phyloP scores from a whole-genome alignment of 92 coral and sea anemone genomes.

The Ricordea florida region DNA sequence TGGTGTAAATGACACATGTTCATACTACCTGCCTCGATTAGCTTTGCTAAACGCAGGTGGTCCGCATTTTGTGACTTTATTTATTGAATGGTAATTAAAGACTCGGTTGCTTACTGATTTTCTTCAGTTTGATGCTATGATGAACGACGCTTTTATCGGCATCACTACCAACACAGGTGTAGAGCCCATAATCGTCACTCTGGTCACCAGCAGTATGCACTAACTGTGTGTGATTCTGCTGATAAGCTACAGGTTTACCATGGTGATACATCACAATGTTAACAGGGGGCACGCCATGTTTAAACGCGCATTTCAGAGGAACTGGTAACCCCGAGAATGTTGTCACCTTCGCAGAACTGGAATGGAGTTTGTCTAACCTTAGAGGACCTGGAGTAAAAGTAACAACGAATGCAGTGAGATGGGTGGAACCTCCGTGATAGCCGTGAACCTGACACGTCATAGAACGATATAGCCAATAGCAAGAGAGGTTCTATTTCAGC shows the following conservation, averaged over 20 bases:
- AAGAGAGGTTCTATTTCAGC: too few species aligned
- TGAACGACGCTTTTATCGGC: background rate
- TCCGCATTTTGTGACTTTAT: too few species aligned
- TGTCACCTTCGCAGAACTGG: constrained; percentile 40
- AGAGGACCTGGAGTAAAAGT: constrained; percentile 4
- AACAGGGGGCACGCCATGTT: constrained; percentile 45
- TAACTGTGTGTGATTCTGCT: background rate
- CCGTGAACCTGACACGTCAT: too few species aligned
- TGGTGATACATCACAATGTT: background rate
- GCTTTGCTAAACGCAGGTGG: too few species aligned
- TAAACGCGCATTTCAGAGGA: constrained; percentile 41
- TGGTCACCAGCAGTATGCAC: background rate
- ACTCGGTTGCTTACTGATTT: constrained; percentile 28
- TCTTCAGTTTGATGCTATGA: constrained; percentile 26
- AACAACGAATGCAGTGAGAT: too few species aligned
- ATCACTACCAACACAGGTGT: constrained; percentile 45
- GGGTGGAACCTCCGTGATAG: too few species aligned
- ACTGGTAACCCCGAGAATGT: constrained; percentile 43
- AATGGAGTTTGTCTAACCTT: constrained; percentile 8
- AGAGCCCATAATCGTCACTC: constrained; percentile 15
- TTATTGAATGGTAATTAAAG: too few species aligned
- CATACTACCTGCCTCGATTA: too few species aligned
- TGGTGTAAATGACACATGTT: too few species aligned
- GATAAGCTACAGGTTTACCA: background rate
- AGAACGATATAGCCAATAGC: too few species aligned